Evolutionary conservation across 2,113 vertebrate species (phyloP).

Genomic region (Ceratotherium simum): DNA sequence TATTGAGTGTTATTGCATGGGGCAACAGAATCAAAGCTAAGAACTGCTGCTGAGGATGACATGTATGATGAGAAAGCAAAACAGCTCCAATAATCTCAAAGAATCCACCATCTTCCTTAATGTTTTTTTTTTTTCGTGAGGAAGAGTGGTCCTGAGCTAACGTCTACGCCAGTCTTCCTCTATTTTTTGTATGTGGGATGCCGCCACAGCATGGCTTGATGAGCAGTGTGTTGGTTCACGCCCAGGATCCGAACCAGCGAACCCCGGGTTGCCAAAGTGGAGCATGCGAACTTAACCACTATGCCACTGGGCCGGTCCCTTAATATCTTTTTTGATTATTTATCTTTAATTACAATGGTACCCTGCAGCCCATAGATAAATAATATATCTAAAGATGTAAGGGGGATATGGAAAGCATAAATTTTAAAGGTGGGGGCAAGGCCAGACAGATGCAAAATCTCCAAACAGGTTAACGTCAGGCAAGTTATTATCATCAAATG

Average conservation of each 20-base stretch:
- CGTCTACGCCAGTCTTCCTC: no score
- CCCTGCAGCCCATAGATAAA: neutral
- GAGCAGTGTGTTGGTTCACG: no score
- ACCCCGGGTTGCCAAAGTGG: no score
- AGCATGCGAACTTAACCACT: no score
- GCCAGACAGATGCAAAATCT: neutral
- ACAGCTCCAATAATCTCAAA: neutral
- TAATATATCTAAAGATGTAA: neutral
- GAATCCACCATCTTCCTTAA: neutral
- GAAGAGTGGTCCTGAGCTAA: no score
- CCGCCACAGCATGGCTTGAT: no score
- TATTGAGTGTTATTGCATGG: neutral
- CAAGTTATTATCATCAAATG: slow-evolving; percentile 2
- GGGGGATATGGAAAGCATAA: neutral
- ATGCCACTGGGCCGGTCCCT: neutral
- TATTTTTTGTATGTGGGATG: no score
- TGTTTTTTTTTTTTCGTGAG: neutral
- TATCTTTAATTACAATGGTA: slow-evolving; percentile 33
- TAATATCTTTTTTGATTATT: neutral
- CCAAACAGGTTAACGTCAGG: neutral
- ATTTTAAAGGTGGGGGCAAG: neutral
- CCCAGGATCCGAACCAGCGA: no score
- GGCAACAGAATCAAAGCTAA: neutral
- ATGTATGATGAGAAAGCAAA: neutral
- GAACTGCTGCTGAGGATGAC: neutral